Conservation (phyloP, 2,797 vertebrate genomes). For the Acanthornis magna region DNA sequence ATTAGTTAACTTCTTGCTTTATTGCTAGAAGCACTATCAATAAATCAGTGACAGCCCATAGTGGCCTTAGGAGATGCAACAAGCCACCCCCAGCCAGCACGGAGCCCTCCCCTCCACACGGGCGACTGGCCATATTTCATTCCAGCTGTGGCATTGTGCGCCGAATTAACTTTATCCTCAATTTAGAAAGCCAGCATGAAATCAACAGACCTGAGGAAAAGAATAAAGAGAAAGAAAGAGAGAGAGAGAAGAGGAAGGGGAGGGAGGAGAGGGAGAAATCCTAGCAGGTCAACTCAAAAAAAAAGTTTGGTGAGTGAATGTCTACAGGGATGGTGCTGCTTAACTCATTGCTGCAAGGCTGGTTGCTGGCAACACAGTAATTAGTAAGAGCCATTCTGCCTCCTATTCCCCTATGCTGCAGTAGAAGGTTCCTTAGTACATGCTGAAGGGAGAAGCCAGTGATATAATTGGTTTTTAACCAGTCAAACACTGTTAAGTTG, state of each 20-base stretch:
- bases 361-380: conserved; percentile 40
- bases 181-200: conserved; percentile 86
- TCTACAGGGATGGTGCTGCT: conserved; percentile 44
- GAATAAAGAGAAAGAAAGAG: conserved; percentile 52
- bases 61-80: conserved; percentile 72
- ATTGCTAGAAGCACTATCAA: conserved; percentile 69
- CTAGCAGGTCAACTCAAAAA: conserved; percentile 62
- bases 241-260: conserved; percentile 39
- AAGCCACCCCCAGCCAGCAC: conserved; percentile 55
- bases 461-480: conserved; percentile 37
- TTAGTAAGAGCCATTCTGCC: not conserved
- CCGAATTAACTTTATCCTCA: conserved; percentile 82
- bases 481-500: conserved; percentile 13
- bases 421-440: conserved; percentile 48
- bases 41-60: conserved; percentile 67
- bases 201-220: conserved; percentile 72
- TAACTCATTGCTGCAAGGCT: conserved; percentile 59
- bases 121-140: conserved; percentile 71
- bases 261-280: conserved; percentile 42
- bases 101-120: conserved; percentile 55
- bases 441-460: not conserved
- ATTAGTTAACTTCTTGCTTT: conserved; percentile 79
- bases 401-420: conserved; percentile 18
- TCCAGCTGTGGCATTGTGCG: conserved; percentile 81
- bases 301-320: conserved; percentile 54